phyloP scores from a whole-genome alignment of 2,888 invertebrate species.

The Cephus runcator region DNA sequence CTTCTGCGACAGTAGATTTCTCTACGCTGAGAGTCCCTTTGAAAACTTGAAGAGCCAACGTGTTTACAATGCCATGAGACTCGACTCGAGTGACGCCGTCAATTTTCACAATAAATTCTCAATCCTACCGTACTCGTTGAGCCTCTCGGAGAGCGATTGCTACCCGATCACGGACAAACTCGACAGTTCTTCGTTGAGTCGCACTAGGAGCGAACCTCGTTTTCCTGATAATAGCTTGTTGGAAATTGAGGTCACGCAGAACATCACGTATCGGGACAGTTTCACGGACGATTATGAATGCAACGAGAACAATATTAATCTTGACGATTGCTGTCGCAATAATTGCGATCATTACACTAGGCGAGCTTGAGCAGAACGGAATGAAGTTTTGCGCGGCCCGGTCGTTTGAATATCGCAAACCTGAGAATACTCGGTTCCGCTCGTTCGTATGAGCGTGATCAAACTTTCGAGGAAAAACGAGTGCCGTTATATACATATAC shows the following conservation, averaged over 20 bases:
- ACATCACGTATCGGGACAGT: slow-evolving; percentile 53
- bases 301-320: slow-evolving; percentile 39
- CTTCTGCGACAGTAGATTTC: slow-evolving; percentile 29
- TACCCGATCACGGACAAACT: slow-evolving; percentile 38
- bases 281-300: slow-evolving; percentile 48
- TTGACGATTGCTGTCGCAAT: slow-evolving; percentile 33
- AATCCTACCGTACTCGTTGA: slow-evolving; percentile 36
- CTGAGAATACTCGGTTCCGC: too few species aligned
- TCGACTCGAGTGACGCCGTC: slow-evolving; percentile 28
- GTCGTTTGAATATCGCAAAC: too few species aligned
- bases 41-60: slow-evolving; percentile 40
- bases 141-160: slow-evolving; percentile 43
- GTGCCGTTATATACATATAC: too few species aligned
- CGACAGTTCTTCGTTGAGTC: slow-evolving; percentile 41
- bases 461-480: too few species aligned
- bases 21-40: slow-evolving; percentile 24
- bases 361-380: slow-evolving; percentile 12
- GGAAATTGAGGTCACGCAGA: slow-evolving; percentile 55
- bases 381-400: too few species aligned
- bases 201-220: slow-evolving; percentile 55
- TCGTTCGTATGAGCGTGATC: too few species aligned
- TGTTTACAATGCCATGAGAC: slow-evolving; percentile 31
- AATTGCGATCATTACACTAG: slow-evolving; percentile 28
- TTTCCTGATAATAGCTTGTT: slow-evolving; percentile 48
- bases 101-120: slow-evolving; percentile 32